Evolutionary conservation across 2,113 vertebrate species (phyloP), one percentile per base, ranked within the genome.

Genomic region (Solea senegalensis): DNA sequence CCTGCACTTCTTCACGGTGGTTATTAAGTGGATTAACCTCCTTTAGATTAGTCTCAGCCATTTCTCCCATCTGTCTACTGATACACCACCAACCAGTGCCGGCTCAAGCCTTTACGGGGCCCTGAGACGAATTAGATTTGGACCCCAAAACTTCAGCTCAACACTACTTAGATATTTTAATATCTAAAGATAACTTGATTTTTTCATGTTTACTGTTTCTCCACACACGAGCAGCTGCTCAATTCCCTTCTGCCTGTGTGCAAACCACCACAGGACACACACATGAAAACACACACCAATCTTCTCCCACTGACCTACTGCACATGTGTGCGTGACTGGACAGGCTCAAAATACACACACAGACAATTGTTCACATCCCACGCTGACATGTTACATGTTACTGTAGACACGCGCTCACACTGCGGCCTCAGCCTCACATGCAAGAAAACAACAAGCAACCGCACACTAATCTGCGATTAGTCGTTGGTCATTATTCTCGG

Each of bases 11-110:
- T 81, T 57, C 10, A 45, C 71, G 72, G 86, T 69, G 64, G 66
- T 74, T 76, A 88, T 85, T 91, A 92, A 90, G 69, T 75, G 77
- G 90, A 92, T 93, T 92, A 92, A 83, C 87, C 85, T 11, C 52
- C 83, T 73, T 82, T 80, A 86, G 89, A 90, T 91, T 88, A 89
- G 89, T 76, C 86, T 87, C 74, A 76, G 81, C 58, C 72, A 84
- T 85, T 80, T 76, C 82, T 72, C 74, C 89, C 89, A 90, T 91
- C 90, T 92, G 90, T 86, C 84, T 75, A 67, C 67, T 7, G 73
- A 72, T 78, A 83, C 72, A 71, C 28, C 59, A 81, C 13, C 65
- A 72, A 41, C 8, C 46, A 48, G 34, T 34, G 34, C 34, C 34
- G 34, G 34, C 34, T 6, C 34, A 34, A 6, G 34, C 34, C 34